phyloP scores from a whole-genome alignment of 2,888 invertebrate species.

The Mamestra brassicae region DNA sequence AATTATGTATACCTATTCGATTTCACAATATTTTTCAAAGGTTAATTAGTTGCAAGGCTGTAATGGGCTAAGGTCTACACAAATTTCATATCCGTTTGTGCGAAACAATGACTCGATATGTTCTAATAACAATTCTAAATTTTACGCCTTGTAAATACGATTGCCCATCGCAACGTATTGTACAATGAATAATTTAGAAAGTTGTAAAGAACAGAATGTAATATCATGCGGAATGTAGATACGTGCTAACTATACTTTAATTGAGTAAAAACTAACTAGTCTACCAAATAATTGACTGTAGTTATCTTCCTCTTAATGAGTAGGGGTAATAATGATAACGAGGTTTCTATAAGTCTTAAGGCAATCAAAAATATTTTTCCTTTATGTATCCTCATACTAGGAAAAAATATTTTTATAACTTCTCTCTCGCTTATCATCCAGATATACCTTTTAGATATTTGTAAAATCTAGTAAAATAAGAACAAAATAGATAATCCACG shows the following conservation, averaged over 20 bases:
- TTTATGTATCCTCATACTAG: background rate
- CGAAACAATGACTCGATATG: slow-evolving; percentile 26
- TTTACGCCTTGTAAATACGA: slow-evolving; percentile 61
- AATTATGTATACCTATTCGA: background rate
- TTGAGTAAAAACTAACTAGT: slow-evolving; percentile 21
- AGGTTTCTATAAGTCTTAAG: background rate
- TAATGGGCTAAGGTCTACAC: background rate
- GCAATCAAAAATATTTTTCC: background rate
- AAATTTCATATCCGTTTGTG: slow-evolving; percentile 22
- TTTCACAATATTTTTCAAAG: slow-evolving; percentile 16
- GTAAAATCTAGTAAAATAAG: background rate
- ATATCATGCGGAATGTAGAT: slow-evolving; percentile 54
- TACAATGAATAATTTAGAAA: slow-evolving; percentile 81
- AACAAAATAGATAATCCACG: background rate
- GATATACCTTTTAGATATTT: background rate
- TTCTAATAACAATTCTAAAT: slow-evolving; percentile 50
- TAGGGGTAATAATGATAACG: slow-evolving; percentile 19
- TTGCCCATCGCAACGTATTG: slow-evolving; percentile 67
- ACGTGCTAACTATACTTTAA: slow-evolving; percentile 45
- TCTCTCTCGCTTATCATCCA: background rate
- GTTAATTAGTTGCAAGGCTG: slow-evolving; percentile 20
- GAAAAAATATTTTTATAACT: background rate
- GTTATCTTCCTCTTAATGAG: slow-evolving; percentile 23
- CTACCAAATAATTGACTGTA: slow-evolving; percentile 31
- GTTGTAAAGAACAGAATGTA: slow-evolving; percentile 67